phyloP scores from a whole-genome alignment of 2,113 vertebrate species.

The Odocoileus virginianus region DNA sequence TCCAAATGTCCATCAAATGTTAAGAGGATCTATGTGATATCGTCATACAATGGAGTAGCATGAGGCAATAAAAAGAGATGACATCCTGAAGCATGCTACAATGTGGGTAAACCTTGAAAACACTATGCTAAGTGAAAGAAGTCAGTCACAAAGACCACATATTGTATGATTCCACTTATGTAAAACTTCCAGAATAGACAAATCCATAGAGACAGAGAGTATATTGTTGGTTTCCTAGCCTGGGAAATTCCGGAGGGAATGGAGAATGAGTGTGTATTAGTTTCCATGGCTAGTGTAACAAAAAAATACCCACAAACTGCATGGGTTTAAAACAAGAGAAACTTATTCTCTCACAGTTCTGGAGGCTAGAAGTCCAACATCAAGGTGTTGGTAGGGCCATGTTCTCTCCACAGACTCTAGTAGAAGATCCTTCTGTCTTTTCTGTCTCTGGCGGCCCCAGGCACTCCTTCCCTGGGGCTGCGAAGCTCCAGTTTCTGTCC shows the following conservation, averaged over 20 bases:
- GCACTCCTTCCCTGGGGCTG: no score
- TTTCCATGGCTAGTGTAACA: background rate
- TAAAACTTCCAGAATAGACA: background rate
- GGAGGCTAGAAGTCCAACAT: background rate
- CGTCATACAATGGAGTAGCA: background rate
- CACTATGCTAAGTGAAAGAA: background rate
- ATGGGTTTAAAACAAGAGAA: background rate
- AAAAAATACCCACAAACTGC: background rate
- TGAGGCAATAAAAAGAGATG: background rate
- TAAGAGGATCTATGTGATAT: background rate
- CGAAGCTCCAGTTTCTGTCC: background rate
- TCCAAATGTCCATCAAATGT: background rate
- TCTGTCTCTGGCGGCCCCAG: background rate
- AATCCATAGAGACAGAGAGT: no score
- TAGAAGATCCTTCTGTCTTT: background rate
- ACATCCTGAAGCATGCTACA: no score
- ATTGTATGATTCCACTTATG: background rate
- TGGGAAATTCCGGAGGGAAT: background rate
- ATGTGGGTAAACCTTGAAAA: background rate
- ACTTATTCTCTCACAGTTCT: background rate
- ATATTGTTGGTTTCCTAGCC: background rate
- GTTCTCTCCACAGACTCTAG: background rate
- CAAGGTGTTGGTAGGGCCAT: background rate
- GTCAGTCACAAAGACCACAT: background rate
- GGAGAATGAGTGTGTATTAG: background rate